phyloP scores from a whole-genome alignment of 2,113 vertebrate species.

The Saccopteryx bilineata region DNA sequence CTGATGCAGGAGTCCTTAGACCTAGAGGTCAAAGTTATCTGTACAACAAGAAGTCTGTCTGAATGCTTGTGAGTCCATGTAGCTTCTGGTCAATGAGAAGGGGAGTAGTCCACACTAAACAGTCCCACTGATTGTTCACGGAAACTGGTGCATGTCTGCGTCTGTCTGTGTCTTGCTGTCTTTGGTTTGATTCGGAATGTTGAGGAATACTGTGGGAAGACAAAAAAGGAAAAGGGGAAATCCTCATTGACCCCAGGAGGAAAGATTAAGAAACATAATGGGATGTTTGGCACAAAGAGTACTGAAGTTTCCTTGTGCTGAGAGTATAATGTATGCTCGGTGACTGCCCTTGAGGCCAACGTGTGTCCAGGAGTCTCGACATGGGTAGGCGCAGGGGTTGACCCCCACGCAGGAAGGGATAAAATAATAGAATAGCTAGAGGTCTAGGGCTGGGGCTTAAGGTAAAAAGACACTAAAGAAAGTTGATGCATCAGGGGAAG shows the following conservation, averaged over 20 bases:
- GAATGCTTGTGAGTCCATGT: background rate
- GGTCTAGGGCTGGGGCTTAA: background rate
- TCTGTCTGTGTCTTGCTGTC: background rate
- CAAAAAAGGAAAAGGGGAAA: background rate
- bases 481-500: background rate
- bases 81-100: background rate
- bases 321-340: background rate
- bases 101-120: background rate
- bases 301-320: background rate
- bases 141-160: fast-evolving
- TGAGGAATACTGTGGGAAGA: constrained; percentile 53
- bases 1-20: background rate
- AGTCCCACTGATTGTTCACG: too few relatives aligned
- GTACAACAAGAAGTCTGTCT: background rate
- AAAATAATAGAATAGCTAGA: background rate
- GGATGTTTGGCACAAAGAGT: background rate
- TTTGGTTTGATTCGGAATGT: constrained; percentile 80
- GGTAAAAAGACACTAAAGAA: background rate
- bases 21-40: background rate
- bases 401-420: background rate
- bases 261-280: background rate
- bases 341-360: background rate
- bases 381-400: background rate
- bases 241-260: fast-evolving
- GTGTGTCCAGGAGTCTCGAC: background rate